Conservation (phyloP, 2,888 invertebrate species). For the Eucriotettix oculatus region DNA sequence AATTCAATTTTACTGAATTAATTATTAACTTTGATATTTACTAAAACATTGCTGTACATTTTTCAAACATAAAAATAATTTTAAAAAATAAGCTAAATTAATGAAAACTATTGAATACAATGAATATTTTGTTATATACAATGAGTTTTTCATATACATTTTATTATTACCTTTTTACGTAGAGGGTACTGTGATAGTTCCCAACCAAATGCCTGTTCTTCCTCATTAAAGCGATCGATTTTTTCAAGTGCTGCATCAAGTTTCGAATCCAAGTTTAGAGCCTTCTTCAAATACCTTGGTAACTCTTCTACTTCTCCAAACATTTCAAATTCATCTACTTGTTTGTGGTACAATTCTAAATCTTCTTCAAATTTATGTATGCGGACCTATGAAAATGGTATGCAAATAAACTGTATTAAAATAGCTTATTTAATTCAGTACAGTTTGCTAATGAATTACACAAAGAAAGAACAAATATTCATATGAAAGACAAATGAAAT, state of each 20-base stretch:
- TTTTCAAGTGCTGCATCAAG: slow-evolving; percentile 55
- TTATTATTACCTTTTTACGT: slow-evolving; percentile 38
- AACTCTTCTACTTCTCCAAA: slow-evolving; percentile 77
- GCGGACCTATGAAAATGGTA: slow-evolving; percentile 27
- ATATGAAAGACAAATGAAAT: background rate
- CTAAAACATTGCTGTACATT: too few relatives aligned
- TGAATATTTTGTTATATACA: too few relatives aligned
- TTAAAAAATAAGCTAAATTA: too few relatives aligned
- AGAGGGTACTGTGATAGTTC: slow-evolving; percentile 77
- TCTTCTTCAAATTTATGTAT: slow-evolving; percentile 72
- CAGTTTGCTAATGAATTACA: background rate
- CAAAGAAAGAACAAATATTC: background rate
- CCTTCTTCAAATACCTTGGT: slow-evolving; percentile 64
- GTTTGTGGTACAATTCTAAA: slow-evolving; percentile 57
- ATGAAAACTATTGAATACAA: too few relatives aligned
- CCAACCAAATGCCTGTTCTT: slow-evolving; percentile 78
- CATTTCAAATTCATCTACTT: slow-evolving; percentile 70
- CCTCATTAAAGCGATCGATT: slow-evolving; percentile 80
- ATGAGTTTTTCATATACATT: too few relatives aligned
- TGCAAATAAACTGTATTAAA: background rate
- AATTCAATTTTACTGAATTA: too few relatives aligned
- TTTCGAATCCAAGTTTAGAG: slow-evolving; percentile 57
- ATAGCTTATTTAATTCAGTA: background rate
- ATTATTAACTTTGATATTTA: too few relatives aligned
- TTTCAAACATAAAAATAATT: too few relatives aligned